A percentile compares a stretch with the other conserved stretches of the same genome.
phyloP scores from a whole-genome alignment of 2,113 vertebrate genomes.

The Piliocolobus tephrosceles region DNA sequence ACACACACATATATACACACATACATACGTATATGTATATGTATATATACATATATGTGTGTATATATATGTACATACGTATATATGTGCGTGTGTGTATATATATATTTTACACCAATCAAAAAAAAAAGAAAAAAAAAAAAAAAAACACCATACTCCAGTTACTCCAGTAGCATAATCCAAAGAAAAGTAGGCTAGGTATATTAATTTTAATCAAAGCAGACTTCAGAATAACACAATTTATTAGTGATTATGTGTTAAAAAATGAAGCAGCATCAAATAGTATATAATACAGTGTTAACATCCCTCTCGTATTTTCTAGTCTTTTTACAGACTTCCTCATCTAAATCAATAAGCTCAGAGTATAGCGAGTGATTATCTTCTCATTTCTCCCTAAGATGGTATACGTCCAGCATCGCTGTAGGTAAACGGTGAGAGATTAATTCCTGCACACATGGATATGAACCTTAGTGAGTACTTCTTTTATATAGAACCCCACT shows the following conservation, averaged over 20 bases:
- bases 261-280: neutral
- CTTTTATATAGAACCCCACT: neutral
- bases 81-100: no score
- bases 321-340: neutral
- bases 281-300: neutral
- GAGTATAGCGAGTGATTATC: neutral
- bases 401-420: neutral
- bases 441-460: neutral
- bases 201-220: neutral
- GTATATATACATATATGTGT: rapidly evolving
- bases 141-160: no score
- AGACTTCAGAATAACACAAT: neutral
- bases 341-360: neutral
- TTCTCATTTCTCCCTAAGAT: neutral
- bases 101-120: no score
- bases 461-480: neutral
- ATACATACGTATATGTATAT: no score
- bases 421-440: neutral
- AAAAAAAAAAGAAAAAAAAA: no score
- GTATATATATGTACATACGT: no score
- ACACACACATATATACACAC: no score
- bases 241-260: neutral
- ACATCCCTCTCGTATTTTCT: neutral
- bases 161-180: neutral
- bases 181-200: neutral